Evolutionary conservation across 1,140 invertebrate species (phyloP).

Genomic region (Euura saliciscinereae): DNA sequence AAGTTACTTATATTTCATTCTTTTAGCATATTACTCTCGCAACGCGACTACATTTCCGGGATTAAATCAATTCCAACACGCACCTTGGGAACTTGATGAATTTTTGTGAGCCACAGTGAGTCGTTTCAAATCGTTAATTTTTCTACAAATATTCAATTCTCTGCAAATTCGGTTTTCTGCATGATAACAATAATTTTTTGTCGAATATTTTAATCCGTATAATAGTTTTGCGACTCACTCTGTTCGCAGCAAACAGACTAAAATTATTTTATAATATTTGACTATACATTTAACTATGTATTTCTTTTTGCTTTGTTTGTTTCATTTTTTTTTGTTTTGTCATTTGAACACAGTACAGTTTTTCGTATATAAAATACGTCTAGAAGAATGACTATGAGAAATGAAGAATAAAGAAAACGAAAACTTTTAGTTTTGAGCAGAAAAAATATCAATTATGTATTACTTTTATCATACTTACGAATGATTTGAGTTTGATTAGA

Average conservation of each 20-base stretch:
- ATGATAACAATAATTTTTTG: neutral
- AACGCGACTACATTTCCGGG: neutral
- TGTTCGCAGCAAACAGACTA: neutral
- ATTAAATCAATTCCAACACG: slow-evolving; percentile 15
- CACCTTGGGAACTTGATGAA: slow-evolving; percentile 7
- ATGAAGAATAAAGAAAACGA: neutral
- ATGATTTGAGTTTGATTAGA: neutral
- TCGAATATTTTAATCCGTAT: neutral
- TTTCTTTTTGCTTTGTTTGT: neutral
- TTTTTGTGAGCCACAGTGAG: neutral
- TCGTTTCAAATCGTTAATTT: neutral
- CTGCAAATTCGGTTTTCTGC: neutral
- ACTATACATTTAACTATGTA: neutral
- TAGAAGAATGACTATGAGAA: slow-evolving; percentile 13
- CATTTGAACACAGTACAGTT: slow-evolving; percentile 34
- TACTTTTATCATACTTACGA: neutral
- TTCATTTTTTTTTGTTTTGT: neutral
- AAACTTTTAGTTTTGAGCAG: slow-evolving; percentile 9
- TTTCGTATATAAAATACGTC: slow-evolving; percentile 28
- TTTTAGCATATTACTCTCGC: neutral
- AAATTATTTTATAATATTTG: neutral
- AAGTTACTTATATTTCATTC: neutral
- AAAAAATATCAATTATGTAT: neutral
- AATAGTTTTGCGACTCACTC: neutral
- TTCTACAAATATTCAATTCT: neutral